A percentile compares a stretch with the other conserved stretches of the same genome.
Evolutionary conservation across 2,797 vertebrate genomes (phyloP).

Genomic region (Vespertilio murinus): DNA sequence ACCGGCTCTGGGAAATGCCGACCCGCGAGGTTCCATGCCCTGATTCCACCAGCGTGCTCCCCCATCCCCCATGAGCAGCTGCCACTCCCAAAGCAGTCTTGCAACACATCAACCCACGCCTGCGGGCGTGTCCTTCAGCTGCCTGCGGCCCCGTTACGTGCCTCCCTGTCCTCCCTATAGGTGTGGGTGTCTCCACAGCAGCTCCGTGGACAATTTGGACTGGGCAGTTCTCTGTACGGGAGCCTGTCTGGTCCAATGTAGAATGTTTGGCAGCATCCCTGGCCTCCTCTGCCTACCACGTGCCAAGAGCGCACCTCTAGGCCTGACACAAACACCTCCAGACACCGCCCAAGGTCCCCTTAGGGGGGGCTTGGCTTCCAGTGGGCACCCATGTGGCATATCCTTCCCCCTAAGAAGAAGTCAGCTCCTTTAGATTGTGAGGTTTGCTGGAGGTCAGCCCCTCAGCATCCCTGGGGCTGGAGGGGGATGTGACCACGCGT

Average conservation of each 20-base stretch:
- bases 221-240: not conserved
- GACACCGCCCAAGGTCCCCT: not conserved
- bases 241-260: not conserved
- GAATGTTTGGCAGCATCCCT: not conserved
- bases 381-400: not conserved
- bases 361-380: not conserved
- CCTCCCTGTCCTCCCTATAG: not conserved
- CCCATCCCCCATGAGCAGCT: not conserved
- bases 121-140: not conserved
- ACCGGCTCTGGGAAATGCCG: not conserved
- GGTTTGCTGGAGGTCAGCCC: not conserved
- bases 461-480: not conserved
- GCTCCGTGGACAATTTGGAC: not conserved
- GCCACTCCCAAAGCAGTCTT: not conserved
- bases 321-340: not conserved
- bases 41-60: not conserved
- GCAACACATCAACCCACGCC: not conserved
- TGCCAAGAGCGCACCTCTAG: not conserved
- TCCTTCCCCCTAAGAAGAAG: not conserved
- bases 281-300: not conserved
- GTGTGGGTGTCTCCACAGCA: not conserved
- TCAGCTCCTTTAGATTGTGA: not conserved
- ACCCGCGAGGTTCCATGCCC: not conserved
- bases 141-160: not conserved
- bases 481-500: not conserved